Conservation (phyloP, 1,140 invertebrate species). For the Leptonema lineaticorne region DNA sequence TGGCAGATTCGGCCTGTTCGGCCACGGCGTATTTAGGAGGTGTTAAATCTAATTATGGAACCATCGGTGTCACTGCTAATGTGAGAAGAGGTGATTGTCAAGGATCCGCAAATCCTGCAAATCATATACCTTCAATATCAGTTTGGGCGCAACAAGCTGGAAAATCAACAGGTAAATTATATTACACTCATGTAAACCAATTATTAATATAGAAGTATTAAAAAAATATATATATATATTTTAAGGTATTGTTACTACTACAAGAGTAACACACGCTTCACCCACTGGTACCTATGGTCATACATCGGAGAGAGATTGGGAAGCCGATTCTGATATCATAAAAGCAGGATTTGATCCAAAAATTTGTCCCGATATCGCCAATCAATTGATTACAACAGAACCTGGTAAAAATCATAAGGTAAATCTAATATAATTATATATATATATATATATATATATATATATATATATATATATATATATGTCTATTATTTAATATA, state of each 20-base stretch:
- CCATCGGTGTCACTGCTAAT: conserved; percentile 68
- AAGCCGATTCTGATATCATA: conserved; percentile 67
- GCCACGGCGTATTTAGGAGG: conserved; percentile 79
- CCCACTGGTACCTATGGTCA: conserved; percentile 81
- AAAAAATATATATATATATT: not conserved
- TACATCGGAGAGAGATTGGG: conserved; percentile 74
- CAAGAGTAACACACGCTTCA: conserved; percentile 78
- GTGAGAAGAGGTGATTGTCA: conserved; percentile 62
- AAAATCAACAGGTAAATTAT: conserved; percentile 63
- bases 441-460: not conserved
- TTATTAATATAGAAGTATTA: not conserved
- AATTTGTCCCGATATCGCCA: conserved; percentile 71
- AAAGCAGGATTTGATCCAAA: conserved; percentile 46
- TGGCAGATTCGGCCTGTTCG: conserved; percentile 77
- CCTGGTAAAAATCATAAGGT: conserved; percentile 64
- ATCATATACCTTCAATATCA: conserved; percentile 66
- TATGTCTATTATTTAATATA: not conserved
- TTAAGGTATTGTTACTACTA: conserved; percentile 73
- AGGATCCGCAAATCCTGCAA: conserved; percentile 52
- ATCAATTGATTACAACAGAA: conserved; percentile 69
- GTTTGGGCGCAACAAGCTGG: conserved; percentile 71
- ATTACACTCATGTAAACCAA: not conserved
- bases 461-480: not conserved
- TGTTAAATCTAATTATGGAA: conserved; percentile 77
- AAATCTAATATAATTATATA: conserved; percentile 27